Evolutionary conservation across 37 sponge, comb jelly and placozoan genomes (phyloP).

Genomic region (Beroe forskalii): DNA sequence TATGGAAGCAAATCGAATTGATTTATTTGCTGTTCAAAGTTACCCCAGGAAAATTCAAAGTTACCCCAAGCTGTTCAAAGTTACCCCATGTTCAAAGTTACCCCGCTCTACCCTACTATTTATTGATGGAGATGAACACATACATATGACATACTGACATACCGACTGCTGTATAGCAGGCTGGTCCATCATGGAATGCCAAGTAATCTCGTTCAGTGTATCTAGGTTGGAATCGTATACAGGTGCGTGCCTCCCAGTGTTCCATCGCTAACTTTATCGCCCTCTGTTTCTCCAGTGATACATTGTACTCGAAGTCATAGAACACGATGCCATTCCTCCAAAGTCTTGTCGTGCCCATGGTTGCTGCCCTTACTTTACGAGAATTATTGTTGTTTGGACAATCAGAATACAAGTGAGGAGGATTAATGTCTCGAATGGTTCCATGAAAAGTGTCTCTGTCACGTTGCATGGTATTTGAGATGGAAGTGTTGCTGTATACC

Average conservation of each 20-base stretch:
- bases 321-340: not conserved
- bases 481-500: not conserved
- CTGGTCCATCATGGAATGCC: not conserved
- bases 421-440: not conserved
- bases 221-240: conserved; percentile 10
- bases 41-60: no score
- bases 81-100: no score
- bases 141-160: not conserved
- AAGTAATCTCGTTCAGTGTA: not conserved
- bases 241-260: conserved; percentile 27
- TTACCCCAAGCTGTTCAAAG: no score
- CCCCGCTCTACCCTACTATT: no score
- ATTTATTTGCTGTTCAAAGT: no score
- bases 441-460: not conserved
- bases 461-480: not conserved
- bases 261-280: not conserved
- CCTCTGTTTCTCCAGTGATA: not conserved
- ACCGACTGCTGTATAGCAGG: conserved; percentile 14
- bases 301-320: not conserved
- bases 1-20: no score
- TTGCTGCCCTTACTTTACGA: not conserved
- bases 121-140: no score
- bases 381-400: not conserved
- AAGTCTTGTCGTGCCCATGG: not conserved
- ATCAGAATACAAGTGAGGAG: not conserved